Base-by-base conservation (phyloP, 2,888 invertebrate species). In the Drosophila kuntzei region DNA sequence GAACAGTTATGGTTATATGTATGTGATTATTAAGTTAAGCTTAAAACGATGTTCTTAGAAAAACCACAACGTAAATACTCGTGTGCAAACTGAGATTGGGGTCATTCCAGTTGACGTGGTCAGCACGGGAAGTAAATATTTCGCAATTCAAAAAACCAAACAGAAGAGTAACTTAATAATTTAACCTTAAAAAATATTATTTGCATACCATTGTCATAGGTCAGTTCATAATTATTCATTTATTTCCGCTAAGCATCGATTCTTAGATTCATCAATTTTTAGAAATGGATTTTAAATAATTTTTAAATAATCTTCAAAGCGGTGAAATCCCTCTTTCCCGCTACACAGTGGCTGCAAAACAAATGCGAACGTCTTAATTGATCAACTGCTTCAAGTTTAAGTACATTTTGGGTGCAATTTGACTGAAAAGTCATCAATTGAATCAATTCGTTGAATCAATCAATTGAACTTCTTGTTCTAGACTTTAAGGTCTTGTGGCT, bases 391-490 rank as follows among this genome's bases (percentile, higher is more conserved):
- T 41, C n/a, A 36, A 27, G 2, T 36, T 27, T 57, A 3, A 16
- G 51, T 25, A 25, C 43, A 43, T 43, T 41, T 41, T 41, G 39
- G 41, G 41, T 55, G 34, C 55, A 44, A 34, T 44, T 46, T 37
- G 27, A n/a, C 36, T 27, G 27, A 16, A 39, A n/a, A 16, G 9
- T 29, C 20, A 29, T 20, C 51, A 53, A 60, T 60, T 60, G 51
- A 36, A 25, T 51, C 51, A 60, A 60, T 59, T 41, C n/a, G 43
- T 34, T 41, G 25, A 43, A 25, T 43, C 53, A 51, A 43, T 41
- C 53, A 60, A 25, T 44, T 51, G 18, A 43, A 25, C 22, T 32
- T 36, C 3, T 37, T 11, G 37, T 36, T 29, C n/a, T 32, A 18
- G 12, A 27, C 9, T 37, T 25, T 12, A 12, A 47, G 47, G 32